Base-by-base conservation (phyloP, 2,888 invertebrate genomes). In the Hydroisotoma schaefferi region DNA sequence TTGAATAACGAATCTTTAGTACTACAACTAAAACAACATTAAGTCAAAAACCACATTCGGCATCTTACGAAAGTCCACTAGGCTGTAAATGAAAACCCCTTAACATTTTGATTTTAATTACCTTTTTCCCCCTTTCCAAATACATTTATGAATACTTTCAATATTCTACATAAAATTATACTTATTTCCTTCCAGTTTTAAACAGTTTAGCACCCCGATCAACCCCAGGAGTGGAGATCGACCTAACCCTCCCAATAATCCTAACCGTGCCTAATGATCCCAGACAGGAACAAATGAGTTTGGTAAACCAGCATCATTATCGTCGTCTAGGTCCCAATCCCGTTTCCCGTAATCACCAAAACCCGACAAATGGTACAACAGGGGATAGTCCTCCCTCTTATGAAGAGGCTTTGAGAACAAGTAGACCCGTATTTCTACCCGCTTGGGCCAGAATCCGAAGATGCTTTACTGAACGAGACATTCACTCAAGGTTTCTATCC, bases 401-500 rank as follows among this genome's bases (percentile, higher is more conserved):
- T 70, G 85, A 85, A 74, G 84, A 85, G 72, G 85, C 86, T 0
- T 76, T 86, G 29, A 81, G 81, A 72, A 69, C 72, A 2, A 68
- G 68, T 44, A 66, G 72, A 18, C 71, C 73, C 8, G 73, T 72
- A 5, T 78, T 83, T 64, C 55, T 69, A 8, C 84, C 84, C 20
- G 81, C 81, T 1, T 74, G 84, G 15, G 79, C 81, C 38, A 80
- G 80, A 68, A 76, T 84, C 46, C 81, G 84, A 4, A 78, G 83
- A 66, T 84, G 84, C 2, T 80, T 84, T 52, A 83, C 83, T 1
- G 85, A 80, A 55, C 72, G 83, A 26, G 82, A 73, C 52, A 70
- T 68, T 47, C 68, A 61, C 61, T 73, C 73, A 61, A 69, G 59
- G 37, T 62, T 65, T 26, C 27, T 33, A 20, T 49, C 59, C 46